Conservation (phyloP, 2,888 invertebrate genomes). For the Mimumesa dahlbomi region DNA sequence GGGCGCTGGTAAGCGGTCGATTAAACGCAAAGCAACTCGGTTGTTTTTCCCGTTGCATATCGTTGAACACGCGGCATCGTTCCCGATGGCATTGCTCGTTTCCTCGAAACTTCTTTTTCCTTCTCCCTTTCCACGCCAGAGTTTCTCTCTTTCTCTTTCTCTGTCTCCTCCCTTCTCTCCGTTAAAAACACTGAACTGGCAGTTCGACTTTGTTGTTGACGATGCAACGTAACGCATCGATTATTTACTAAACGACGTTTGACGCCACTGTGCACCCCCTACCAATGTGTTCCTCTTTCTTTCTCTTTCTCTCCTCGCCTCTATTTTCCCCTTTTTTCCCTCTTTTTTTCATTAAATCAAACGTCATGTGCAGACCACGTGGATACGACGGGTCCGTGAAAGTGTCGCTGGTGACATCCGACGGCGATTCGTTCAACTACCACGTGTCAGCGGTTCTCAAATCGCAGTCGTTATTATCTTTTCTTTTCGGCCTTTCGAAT, state of each 20-base stretch:
- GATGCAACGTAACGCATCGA: conserved; percentile 40
- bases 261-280: conserved; percentile 17
- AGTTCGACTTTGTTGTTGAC: conserved; percentile 20
- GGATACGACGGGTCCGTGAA: conserved; percentile 52
- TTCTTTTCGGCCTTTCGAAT: conserved; percentile 7
- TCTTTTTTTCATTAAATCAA: conserved; percentile 43
- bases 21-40: neutral
- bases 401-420: conserved; percentile 68
- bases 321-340: neutral
- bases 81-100: conserved; percentile 43
- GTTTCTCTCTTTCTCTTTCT: neutral
- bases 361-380: conserved; percentile 71
- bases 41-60: conserved; percentile 21
- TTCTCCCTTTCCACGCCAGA: neutral
- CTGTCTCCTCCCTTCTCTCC: conserved; percentile 6
- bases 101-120: conserved; percentile 34
- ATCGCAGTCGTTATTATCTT: conserved; percentile 1
- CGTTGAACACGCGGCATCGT: conserved; percentile 27
- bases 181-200: conserved; percentile 9
- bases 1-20: no score
- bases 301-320: conserved; percentile 8
- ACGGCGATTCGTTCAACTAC: conserved; percentile 47
- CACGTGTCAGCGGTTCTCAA: conserved; percentile 51
- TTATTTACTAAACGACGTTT: conserved; percentile 41
- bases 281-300: neutral